These are phyloP conservation scores for Melanotaenia maccullochi DNA, from an alignment of 2,797 vertebrate genomes.

Conservation along the genomic window DNA sequence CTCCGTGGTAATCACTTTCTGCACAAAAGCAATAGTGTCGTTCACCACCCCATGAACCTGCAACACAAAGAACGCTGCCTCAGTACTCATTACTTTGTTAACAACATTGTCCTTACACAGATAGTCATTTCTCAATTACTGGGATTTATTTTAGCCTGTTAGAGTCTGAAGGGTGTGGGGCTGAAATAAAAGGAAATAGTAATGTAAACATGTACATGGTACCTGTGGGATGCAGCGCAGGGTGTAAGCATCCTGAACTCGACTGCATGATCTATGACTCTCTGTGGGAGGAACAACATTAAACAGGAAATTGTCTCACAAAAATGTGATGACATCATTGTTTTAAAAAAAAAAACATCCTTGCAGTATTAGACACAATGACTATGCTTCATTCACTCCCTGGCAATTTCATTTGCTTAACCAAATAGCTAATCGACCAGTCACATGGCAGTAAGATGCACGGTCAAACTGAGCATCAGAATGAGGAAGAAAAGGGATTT, in stretches of 20 bases:
- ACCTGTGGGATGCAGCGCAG: constrained; percentile 64
- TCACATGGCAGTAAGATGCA: too few species aligned
- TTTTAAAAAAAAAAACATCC: neutral
- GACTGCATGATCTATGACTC: constrained; percentile 47
- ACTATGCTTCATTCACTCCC: too few species aligned
- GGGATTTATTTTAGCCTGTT: neutral
- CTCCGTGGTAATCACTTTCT: constrained; percentile 48
- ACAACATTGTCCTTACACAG: neutral
- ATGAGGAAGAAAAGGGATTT: too few species aligned
- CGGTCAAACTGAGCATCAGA: too few species aligned
- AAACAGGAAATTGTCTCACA: neutral
- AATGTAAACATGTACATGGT: neutral
- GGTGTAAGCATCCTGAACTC: constrained; percentile 59
- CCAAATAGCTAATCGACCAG: too few species aligned
- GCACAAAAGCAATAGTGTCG: constrained; percentile 33
- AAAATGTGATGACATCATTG: neutral
- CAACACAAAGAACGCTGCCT: neutral
- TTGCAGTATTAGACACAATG: neutral
- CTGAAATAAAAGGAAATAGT: neutral
- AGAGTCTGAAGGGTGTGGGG: neutral
- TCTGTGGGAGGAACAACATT: neutral
- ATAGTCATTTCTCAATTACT: neutral
- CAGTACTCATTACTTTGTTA: neutral
- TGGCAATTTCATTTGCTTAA: too few species aligned
- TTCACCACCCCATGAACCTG: constrained; percentile 40